Conservation (phyloP, 2,797 vertebrate species). For the Channa striata region DNA sequence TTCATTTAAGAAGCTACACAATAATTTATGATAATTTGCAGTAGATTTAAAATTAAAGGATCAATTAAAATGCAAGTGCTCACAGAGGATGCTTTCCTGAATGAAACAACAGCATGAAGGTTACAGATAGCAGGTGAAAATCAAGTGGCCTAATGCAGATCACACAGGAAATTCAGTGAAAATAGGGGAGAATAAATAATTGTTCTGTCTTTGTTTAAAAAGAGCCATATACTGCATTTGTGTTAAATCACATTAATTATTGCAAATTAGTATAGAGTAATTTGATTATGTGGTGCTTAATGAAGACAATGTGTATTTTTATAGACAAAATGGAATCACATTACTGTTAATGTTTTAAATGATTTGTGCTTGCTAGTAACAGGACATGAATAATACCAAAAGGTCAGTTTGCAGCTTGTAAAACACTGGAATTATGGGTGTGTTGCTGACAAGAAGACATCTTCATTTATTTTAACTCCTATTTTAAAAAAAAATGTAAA, state of each 20-base stretch:
- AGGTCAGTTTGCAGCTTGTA: constrained; percentile 42
- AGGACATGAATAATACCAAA: constrained; percentile 49
- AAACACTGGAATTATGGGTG: constrained; percentile 25
- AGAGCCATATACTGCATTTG: not conserved
- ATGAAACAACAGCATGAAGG: constrained; percentile 11
- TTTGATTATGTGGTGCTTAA: not conserved
- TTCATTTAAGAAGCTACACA: not conserved
- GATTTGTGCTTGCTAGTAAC: constrained; percentile 38
- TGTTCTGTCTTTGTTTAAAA: constrained; percentile 1
- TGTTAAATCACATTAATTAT: not conserved
- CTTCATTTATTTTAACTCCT: constrained; percentile 15
- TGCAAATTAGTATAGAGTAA: not conserved
- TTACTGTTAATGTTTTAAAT: constrained; percentile 41
- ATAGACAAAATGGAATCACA: constrained; percentile 30
- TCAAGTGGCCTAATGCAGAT: not conserved
- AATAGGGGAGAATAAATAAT: not conserved
- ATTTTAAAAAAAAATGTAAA: no score
- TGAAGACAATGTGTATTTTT: constrained; percentile 23
- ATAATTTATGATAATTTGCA: not conserved
- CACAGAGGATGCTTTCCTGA: not conserved
- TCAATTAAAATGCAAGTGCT: not conserved
- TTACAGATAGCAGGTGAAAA: constrained; percentile 18
- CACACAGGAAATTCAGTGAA: not conserved
- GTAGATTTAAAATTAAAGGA: not conserved
- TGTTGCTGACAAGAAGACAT: constrained; percentile 4